Base-by-base conservation (phyloP, 2,113 vertebrate species). In the Rattus rattus region DNA sequence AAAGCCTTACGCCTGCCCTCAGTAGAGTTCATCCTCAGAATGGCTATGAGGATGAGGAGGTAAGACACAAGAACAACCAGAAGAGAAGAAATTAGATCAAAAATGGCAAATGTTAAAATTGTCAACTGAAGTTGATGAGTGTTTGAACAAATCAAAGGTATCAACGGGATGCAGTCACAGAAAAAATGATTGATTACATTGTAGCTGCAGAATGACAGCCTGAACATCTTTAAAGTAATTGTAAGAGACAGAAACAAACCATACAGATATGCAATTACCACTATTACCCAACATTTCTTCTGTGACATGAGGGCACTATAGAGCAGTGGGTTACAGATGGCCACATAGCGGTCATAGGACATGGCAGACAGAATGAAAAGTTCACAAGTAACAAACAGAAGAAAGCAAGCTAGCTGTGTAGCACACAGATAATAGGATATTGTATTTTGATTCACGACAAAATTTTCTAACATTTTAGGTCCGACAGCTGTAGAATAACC, bases 101-200 rank as follows among this genome's bases (percentile, higher is more conserved):
- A 88, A 13, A 83, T 61, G 3, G 89, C 77, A 0, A 95, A 96
- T 20, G 47, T 59, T 52, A 96, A 10, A 67, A 96, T 88, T 0
- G 87, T 81, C 30, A 95, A 2, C 49, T 97, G 94, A 24, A 96
- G 72, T 49, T 97, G 87, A 13, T 24, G 63, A 0, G 86, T 92
- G 7, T 96, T 86, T 13, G 97, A 97, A 39, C 93, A 98, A 0
- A 97, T 84, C 76, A 98, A 92, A 43, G 95, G n/a, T 54, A 98
- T 26, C 17, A 97, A 96, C 9, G 97, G 80, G 8, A 97, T 16
- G 13, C 76, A 39, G 22, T 98, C 98, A 88, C 97, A 98, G 83
- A 97, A 98, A 65, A 98, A 98, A 81, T 98, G 96, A 76, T 20
- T 93, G 36, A 98, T 77, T 6, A 95, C 5, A 47, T 98, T 97